Conservation (phyloP, 2,888 invertebrate species). For the Steinernema hermaphroditum region DNA sequence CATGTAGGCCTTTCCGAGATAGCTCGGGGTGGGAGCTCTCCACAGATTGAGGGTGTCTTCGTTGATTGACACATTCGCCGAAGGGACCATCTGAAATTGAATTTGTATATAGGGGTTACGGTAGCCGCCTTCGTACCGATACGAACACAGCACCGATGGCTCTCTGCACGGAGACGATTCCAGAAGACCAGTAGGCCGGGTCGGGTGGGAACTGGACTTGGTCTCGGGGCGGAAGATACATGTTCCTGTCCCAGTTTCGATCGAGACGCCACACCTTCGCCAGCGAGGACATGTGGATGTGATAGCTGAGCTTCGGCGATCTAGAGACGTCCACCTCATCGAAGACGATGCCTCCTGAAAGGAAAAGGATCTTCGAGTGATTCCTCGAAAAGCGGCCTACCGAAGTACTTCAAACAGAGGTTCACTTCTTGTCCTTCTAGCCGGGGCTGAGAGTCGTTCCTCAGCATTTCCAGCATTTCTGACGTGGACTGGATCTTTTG, state of each 20-base stretch:
- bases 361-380: background rate
- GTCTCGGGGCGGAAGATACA: constrained; percentile 1
- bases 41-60: background rate
- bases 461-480: constrained; percentile 3
- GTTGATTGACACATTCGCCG: background rate
- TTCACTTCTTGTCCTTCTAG: background rate
- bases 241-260: background rate
- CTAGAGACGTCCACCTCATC: background rate
- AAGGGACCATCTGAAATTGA: background rate
- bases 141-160: background rate
- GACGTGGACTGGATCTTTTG: background rate
- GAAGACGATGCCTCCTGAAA: constrained; percentile 8
- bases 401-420: background rate
- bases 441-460: background rate
- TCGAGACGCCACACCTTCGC: background rate
- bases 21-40: background rate
- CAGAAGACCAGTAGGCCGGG: background rate
- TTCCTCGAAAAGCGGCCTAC: background rate
- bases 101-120: background rate
- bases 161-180: constrained; percentile 8
- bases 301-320: background rate
- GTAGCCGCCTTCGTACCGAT: background rate
- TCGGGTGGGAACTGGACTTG: background rate
- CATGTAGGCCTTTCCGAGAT: background rate
- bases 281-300: constrained; percentile 6